These are phyloP conservation scores for Hoplostethus atlanticus DNA, from an alignment of 2,797 vertebrate species.

Conservation along the genomic window DNA sequence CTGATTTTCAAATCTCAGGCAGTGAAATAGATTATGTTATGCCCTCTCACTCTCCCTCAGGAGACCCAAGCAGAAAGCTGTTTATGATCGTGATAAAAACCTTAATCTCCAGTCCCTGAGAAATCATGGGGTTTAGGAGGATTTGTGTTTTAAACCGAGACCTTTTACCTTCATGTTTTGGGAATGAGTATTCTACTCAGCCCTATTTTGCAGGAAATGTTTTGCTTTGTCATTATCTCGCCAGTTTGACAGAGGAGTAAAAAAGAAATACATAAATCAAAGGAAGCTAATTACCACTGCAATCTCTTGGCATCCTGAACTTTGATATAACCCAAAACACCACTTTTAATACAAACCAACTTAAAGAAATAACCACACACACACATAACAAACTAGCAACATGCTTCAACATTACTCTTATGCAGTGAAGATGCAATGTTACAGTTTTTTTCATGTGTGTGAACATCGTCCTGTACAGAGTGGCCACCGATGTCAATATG, in stretches of 20 bases:
- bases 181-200: constrained; percentile 18
- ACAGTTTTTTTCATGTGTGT: not conserved
- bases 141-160: constrained; percentile 21
- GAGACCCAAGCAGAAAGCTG: constrained; percentile 3
- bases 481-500: not conserved
- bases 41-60: constrained; percentile 3
- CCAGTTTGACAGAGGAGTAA: not conserved
- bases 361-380: constrained; percentile 8
- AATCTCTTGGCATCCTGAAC: constrained; percentile 16
- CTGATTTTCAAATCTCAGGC: constrained; percentile 9
- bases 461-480: not conserved
- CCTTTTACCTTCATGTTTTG: constrained; percentile 31
- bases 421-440: too few species aligned
- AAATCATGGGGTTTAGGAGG: constrained; percentile 18
- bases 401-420: not conserved
- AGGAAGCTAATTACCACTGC: constrained; percentile 14
- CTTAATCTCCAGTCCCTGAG: constrained; percentile 16
- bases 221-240: constrained; percentile 30
- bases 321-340: constrained; percentile 15
- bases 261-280: constrained; percentile 6
- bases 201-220: constrained; percentile 11
- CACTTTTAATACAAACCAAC: constrained; percentile 31
- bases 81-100: not conserved
- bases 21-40: constrained; percentile 16
- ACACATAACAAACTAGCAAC: not conserved